These are phyloP conservation scores for Loris lydekkerianus DNA, from an alignment of 2,797 vertebrate genomes.

Conservation along the genomic window DNA sequence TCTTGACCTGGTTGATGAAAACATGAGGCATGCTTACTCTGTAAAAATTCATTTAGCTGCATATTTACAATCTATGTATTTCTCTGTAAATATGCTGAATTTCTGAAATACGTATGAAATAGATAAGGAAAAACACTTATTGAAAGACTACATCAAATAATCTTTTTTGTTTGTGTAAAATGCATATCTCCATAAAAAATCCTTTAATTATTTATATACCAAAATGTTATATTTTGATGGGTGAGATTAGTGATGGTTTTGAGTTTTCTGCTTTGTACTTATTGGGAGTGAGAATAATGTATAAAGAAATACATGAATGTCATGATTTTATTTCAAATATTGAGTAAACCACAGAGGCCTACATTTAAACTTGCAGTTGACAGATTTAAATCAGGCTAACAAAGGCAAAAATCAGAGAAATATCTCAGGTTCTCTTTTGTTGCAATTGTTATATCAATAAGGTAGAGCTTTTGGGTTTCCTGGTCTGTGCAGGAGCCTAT, in stretches of 20 bases:
- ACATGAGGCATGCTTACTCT: neutral
- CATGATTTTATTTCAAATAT: neutral
- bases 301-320: constrained; percentile 1
- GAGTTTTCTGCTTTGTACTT: constrained; percentile 51
- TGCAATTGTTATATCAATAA: neutral
- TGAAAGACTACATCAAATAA: neutral
- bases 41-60: neutral
- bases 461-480: neutral
- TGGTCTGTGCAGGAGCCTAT: neutral
- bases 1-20: constrained; percentile 50
- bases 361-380: neutral
- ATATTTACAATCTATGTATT: neutral
- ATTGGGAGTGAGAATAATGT: neutral
- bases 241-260: constrained; percentile 15
- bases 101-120: neutral
- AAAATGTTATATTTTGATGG: constrained; percentile 23
- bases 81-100: neutral
- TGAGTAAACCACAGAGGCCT: neutral
- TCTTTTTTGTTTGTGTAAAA: constrained; percentile 25
- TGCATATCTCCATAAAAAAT: neutral
- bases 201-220: neutral
- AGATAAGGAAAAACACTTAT: neutral
- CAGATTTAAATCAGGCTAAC: constrained; percentile 28
- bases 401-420: constrained; percentile 50
- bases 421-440: constrained; percentile 35